phyloP scores from a whole-genome alignment of 2,797 vertebrate species.

The Zenarchopterus dispar region DNA sequence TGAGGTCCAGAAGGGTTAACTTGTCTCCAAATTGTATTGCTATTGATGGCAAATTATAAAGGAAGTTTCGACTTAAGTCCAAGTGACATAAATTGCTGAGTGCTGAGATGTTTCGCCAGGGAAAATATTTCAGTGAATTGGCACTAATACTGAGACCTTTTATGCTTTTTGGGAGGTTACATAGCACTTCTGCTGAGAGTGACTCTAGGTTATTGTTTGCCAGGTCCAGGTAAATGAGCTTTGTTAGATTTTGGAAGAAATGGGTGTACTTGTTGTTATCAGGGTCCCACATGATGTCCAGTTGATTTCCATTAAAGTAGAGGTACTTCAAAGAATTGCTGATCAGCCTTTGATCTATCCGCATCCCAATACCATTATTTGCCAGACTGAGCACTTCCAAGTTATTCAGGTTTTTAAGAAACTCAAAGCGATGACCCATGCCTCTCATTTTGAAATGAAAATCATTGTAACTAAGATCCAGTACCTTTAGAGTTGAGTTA shows the following conservation, averaged over 20 bases:
- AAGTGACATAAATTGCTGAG: conserved; percentile 74
- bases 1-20: conserved; percentile 82
- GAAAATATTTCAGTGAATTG: conserved; percentile 79
- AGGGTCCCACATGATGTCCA: conserved; percentile 82
- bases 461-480: conserved; percentile 84
- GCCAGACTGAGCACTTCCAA: conserved; percentile 80
- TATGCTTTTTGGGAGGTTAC: conserved; percentile 75
- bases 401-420: conserved; percentile 70
- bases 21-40: conserved; percentile 58
- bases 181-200: conserved; percentile 64
- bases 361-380: conserved; percentile 81
- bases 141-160: conserved; percentile 66
- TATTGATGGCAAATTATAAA: conserved; percentile 63
- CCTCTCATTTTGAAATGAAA: conserved; percentile 85
- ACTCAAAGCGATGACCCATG: conserved; percentile 83
- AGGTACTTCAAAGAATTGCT: conserved; percentile 81
- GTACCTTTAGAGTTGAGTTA: conserved; percentile 72
- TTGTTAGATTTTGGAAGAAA: conserved; percentile 82
- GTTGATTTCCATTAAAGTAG: conserved; percentile 79
- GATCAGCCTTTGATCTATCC: conserved; percentile 71
- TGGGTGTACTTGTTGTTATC: conserved; percentile 70
- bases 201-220: conserved; percentile 76
- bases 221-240: conserved; percentile 80
- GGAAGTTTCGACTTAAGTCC: conserved; percentile 79
- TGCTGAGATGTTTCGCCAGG: conserved; percentile 77